Evolutionary conservation across 1,140 invertebrate genomes (phyloP).

Genomic region (Pissodes strobi): DNA sequence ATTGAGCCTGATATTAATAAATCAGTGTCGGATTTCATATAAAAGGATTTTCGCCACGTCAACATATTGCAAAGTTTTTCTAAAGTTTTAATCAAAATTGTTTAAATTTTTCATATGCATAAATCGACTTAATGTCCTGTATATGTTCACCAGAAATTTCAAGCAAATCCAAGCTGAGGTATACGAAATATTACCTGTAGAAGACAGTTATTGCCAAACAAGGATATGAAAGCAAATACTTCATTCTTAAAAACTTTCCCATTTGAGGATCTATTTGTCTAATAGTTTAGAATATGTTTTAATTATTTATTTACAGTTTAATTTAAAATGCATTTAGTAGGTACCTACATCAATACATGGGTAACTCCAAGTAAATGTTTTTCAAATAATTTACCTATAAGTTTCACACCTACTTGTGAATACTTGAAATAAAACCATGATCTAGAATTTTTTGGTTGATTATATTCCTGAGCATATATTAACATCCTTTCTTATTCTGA

Average conservation of each 20-base stretch:
- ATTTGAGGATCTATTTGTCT: conserved; percentile 13
- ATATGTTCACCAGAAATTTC: conserved; percentile 5
- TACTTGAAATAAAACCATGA: not conserved
- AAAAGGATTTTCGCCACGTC: conserved; percentile 48
- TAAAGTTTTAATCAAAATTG: conserved; percentile 33
- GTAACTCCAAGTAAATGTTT: not conserved
- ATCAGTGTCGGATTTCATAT: conserved; percentile 1
- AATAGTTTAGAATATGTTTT: not conserved
- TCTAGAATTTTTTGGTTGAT: not conserved
- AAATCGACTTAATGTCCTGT: not conserved
- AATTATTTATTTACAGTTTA: not conserved
- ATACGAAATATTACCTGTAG: not conserved
- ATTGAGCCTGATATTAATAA: conserved; percentile 12
- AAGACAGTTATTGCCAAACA: conserved; percentile 25
- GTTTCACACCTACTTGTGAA: conserved; percentile 14
- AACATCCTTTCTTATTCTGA: not conserved
- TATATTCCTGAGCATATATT: too few species aligned
- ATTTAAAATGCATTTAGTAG: not conserved
- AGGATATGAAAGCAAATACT: conserved; percentile 33
- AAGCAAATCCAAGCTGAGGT: not conserved
- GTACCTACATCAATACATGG: not conserved
- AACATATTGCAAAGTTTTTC: conserved; percentile 49
- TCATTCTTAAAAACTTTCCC: conserved; percentile 30
- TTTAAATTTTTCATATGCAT: not conserved
- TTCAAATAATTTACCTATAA: not conserved